Evolutionary conservation across 2,797 vertebrate genomes (phyloP).

Genomic region (Linurgus olivaceus): DNA sequence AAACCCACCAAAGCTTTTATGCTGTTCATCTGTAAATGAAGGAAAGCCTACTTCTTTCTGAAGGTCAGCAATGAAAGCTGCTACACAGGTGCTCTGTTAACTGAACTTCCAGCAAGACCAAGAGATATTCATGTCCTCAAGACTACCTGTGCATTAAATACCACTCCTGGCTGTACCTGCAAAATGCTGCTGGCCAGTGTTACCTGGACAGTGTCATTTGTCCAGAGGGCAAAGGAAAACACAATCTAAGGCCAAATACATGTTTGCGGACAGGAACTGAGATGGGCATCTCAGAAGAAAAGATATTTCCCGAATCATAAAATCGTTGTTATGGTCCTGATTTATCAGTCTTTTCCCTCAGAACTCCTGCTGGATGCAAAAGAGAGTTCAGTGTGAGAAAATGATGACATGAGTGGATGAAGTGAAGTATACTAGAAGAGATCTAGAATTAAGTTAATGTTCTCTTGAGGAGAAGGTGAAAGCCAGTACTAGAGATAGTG

Average conservation of each 20-base stretch:
- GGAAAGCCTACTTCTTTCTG: background rate
- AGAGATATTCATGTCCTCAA: background rate
- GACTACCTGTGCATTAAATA: background rate
- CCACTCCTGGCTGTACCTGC: background rate
- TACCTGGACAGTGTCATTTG: background rate
- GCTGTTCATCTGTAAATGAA: background rate
- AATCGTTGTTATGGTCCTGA: background rate
- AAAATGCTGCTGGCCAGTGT: background rate
- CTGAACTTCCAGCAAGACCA: background rate
- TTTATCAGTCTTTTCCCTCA: background rate
- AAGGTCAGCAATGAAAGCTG: background rate
- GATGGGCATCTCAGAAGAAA: background rate
- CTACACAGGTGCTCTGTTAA: background rate
- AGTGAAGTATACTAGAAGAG: background rate
- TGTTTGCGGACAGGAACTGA: background rate
- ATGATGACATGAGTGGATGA: background rate
- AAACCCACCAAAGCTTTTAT: background rate
- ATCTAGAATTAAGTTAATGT: background rate
- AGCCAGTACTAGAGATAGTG: background rate
- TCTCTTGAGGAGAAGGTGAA: background rate
- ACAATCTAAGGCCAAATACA: background rate
- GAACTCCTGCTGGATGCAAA: background rate
- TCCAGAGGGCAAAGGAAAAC: background rate
- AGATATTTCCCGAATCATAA: background rate
- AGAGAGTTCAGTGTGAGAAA: background rate